Conservation (phyloP, 2,888 invertebrate species). For the Xylota sylvarum region DNA sequence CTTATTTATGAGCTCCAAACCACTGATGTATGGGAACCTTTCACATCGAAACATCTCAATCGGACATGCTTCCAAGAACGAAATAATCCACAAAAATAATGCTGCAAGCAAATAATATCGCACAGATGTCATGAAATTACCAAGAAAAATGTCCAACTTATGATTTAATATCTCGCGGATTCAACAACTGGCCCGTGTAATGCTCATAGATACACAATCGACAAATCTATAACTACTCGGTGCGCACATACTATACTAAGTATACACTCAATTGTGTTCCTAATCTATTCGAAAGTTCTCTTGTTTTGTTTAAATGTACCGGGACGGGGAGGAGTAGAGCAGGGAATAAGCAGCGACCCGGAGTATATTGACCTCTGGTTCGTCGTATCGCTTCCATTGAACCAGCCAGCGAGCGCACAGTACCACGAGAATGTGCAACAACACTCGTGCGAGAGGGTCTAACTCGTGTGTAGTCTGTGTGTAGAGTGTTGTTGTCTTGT, state of each 20-base stretch:
- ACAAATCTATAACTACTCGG: constrained; percentile 46
- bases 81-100: constrained; percentile 30
- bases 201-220: constrained; percentile 44
- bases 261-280: constrained; percentile 71
- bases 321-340: neutral
- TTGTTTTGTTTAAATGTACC: constrained; percentile 9
- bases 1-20: constrained; percentile 28
- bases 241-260: constrained; percentile 22
- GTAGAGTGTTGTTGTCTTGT: constrained; percentile 50
- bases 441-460: constrained; percentile 27
- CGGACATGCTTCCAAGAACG: constrained; percentile 42
- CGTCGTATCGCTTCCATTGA: constrained; percentile 56
- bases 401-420: constrained; percentile 8
- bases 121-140: constrained; percentile 70
- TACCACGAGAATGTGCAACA: constrained; percentile 64
- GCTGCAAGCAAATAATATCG: constrained; percentile 61
- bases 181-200: constrained; percentile 29
- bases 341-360: constrained; percentile 65
- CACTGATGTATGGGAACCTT: constrained; percentile 37
- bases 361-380: constrained; percentile 71
- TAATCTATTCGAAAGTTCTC: constrained; percentile 75
- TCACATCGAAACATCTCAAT: constrained; percentile 65
- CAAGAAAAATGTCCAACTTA: constrained; percentile 69
- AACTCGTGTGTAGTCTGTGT: constrained; percentile 5
- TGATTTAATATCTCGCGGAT: constrained; percentile 67